Conservation (phyloP, 35 echinoderm and acorn worm genomes). For the Strongylocentrotus purpuratus region DNA sequence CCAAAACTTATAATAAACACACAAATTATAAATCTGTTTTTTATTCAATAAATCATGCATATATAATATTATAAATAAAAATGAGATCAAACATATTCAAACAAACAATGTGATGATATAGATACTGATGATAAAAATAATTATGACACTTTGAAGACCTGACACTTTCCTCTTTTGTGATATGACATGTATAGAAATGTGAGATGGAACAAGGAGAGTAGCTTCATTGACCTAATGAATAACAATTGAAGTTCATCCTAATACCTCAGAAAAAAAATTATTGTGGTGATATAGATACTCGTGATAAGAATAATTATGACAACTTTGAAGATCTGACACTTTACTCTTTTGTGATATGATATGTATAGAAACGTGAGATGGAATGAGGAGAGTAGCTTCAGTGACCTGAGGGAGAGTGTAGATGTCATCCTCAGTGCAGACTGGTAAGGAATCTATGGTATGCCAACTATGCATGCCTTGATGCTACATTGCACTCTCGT, state of each 20-base stretch:
- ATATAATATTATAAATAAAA: too few relatives aligned
- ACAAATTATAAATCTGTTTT: too few relatives aligned
- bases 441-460: constrained; percentile 64
- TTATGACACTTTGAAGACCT: background rate
- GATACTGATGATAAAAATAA: background rate
- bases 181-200: constrained; percentile 42
- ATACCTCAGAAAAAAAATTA: too few relatives aligned
- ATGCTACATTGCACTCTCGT: background rate
- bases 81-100: too few relatives aligned
- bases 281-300: background rate
- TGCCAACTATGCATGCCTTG: constrained; percentile 41
- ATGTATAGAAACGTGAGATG: constrained; percentile 64
- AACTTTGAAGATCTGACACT: background rate
- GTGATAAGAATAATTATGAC: background rate
- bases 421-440: constrained; percentile 68
- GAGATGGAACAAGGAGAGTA: constrained; percentile 59
- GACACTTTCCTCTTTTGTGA: background rate
- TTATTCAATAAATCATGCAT: too few relatives aligned
- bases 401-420: constrained; percentile 52
- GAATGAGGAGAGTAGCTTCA: constrained; percentile 51
- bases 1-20: too few relatives aligned
- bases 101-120: too few relatives aligned
- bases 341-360: background rate
- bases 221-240: too few relatives aligned
- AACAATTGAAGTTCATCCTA: too few relatives aligned